phyloP scores from a whole-genome alignment of 2,888 invertebrate genomes.

The Cheilosia vernalis region DNA sequence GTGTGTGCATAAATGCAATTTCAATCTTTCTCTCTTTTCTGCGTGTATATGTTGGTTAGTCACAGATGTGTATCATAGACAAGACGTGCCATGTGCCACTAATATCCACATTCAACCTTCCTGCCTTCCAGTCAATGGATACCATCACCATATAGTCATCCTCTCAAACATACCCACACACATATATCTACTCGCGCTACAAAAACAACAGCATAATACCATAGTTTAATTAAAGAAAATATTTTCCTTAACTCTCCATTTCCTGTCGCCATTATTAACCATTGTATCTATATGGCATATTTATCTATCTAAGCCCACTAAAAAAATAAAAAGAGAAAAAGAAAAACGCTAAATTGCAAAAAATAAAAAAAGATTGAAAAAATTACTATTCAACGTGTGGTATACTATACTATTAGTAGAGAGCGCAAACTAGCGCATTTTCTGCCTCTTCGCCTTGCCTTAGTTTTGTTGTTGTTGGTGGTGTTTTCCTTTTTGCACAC shows the following conservation, averaged over 20 bases:
- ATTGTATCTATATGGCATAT: slow-evolving; percentile 77
- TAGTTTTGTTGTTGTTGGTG: slow-evolving; percentile 3
- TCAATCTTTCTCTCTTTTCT: slow-evolving; percentile 51
- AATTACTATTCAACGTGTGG: slow-evolving; percentile 57
- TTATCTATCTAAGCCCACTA: slow-evolving; percentile 76
- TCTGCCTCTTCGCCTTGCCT: slow-evolving; percentile 42
- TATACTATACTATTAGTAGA: slow-evolving; percentile 40
- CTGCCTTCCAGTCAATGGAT: slow-evolving; percentile 35
- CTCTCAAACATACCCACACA: slow-evolving; percentile 21
- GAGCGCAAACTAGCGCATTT: slow-evolving; percentile 61
- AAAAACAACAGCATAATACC: slow-evolving; percentile 65
- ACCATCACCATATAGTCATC: neutral
- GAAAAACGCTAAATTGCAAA: slow-evolving; percentile 59
- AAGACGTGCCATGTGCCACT: slow-evolving; percentile 40
- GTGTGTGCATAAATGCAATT: slow-evolving; percentile 70
- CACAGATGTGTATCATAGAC: slow-evolving; percentile 54
- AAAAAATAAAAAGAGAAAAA: slow-evolving; percentile 6
- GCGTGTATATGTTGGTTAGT: neutral
- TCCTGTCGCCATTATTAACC: slow-evolving; percentile 74
- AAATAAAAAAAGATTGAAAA: slow-evolving; percentile 22
- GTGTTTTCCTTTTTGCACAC: slow-evolving; percentile 28
- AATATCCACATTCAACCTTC: slow-evolving; percentile 54
- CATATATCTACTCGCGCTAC: slow-evolving; percentile 3
- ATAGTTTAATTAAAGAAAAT: slow-evolving; percentile 77
- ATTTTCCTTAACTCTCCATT: slow-evolving; percentile 76